Percentiles rank a stretch among this genome's conserved stretches.
These are phyloP conservation scores for Gouania willdenowi DNA, from an alignment of 2,797 vertebrate species.

Conservation along the genomic window DNA sequence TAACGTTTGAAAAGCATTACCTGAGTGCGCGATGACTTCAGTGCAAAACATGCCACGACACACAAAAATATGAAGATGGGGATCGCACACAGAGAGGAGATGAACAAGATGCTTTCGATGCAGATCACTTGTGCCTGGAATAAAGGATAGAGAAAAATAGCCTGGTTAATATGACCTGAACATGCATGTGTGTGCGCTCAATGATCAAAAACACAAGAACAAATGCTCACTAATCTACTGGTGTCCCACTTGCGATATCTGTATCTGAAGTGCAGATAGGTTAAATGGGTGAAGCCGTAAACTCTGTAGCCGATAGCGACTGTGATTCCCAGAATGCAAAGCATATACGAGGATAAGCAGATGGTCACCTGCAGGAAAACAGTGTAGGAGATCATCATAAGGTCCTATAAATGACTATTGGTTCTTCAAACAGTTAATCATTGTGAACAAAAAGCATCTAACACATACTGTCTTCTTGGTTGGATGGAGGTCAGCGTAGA, in stretches of 20 bases:
- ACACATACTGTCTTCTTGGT: slow-evolving; percentile 62
- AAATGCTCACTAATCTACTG: slow-evolving; percentile 2
- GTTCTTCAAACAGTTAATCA: not conserved
- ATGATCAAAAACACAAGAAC: too few relatives aligned
- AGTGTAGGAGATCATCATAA: not conserved
- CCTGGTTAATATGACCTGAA: not conserved
- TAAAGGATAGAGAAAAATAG: not conserved
- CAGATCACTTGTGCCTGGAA: fast-evolving
- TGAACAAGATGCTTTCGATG: slow-evolving; percentile 29
- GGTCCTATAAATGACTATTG: too few relatives aligned
- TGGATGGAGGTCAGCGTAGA: slow-evolving; percentile 52
- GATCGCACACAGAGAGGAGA: slow-evolving; percentile 31
- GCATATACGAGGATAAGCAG: slow-evolving; percentile 59
- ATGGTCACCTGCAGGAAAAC: slow-evolving; percentile 52
- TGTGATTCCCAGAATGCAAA: slow-evolving; percentile 41
- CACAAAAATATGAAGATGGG: slow-evolving; percentile 57
- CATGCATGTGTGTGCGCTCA: not conserved
- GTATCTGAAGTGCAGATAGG: too few relatives aligned
- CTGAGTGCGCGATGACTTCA: slow-evolving; percentile 59
- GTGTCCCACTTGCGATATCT: fast-evolving
- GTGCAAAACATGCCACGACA: slow-evolving; percentile 30
- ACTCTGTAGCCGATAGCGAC: slow-evolving; percentile 26
- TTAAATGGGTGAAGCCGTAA: too few relatives aligned
- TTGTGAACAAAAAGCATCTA: too few relatives aligned
- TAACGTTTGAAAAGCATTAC: slow-evolving; percentile 14